Percentiles rank a stretch among this genome's conserved stretches.
These are phyloP conservation scores for Herminia tarsipennalis DNA, from an alignment of 2,888 invertebrate species.

Conservation along the genomic window DNA sequence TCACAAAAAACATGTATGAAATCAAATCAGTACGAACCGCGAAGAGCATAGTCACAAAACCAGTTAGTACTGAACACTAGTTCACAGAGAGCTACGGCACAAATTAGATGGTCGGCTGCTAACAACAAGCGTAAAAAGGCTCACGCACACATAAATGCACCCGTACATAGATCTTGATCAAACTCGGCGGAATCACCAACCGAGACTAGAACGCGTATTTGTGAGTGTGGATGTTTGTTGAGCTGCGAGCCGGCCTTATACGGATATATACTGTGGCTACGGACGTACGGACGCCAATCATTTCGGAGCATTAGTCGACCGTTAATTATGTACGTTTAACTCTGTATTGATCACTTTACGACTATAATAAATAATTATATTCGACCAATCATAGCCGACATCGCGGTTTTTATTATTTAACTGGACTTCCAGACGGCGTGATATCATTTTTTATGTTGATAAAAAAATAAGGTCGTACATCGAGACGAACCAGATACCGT, in stretches of 20 bases:
- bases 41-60: constrained; percentile 13
- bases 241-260: too few species aligned
- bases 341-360: constrained; percentile 48
- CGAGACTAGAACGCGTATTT: too few species aligned
- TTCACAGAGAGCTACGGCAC: constrained; percentile 14
- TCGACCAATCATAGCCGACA: constrained; percentile 45
- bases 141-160: too few species aligned
- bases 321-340: constrained; percentile 48
- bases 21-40: constrained; percentile 11
- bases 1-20: constrained; percentile 6
- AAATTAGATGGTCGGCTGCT: too few species aligned
- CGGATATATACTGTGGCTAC: too few species aligned
- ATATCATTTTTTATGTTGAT: constrained; percentile 35
- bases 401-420: constrained; percentile 47
- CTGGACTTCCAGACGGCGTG: constrained; percentile 38
- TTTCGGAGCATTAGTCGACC: constrained; percentile 41
- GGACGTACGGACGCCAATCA: constrained; percentile 36
- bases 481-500: constrained; percentile 2
- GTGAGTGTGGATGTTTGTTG: too few species aligned
- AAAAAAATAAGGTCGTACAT: constrained; percentile 28
- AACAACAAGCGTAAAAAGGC: too few species aligned
- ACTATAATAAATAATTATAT: constrained; percentile 49
- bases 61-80: constrained; percentile 11
- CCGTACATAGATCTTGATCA: too few species aligned
- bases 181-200: too few species aligned